These are phyloP conservation scores for Holacanthus passer DNA, from an alignment of 2,113 vertebrate genomes.

Conservation along the genomic window DNA sequence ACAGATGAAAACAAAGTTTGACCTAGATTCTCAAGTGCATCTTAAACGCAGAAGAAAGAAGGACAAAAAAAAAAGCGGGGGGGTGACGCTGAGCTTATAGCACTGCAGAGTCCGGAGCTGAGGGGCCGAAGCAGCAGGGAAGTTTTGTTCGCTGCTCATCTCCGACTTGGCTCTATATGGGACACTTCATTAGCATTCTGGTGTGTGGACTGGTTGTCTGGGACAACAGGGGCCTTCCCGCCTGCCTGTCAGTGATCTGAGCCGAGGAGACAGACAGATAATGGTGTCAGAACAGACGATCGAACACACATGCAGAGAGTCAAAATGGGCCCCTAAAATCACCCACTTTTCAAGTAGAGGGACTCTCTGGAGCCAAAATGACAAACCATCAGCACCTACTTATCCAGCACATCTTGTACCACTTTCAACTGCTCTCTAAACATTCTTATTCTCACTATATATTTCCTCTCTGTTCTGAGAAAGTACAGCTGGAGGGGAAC, in stretches of 20 bases:
- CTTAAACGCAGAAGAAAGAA: slow-evolving; percentile 16
- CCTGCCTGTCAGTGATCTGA: slow-evolving; percentile 56
- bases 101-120: slow-evolving; percentile 10
- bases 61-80: not conserved
- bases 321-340: slow-evolving; percentile 18
- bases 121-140: slow-evolving; percentile 49
- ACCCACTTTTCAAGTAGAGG: slow-evolving; percentile 18
- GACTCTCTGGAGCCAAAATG: not conserved
- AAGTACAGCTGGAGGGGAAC: slow-evolving; percentile 57
- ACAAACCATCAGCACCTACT: slow-evolving; percentile 4
- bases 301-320: slow-evolving; percentile 23
- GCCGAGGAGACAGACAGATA: slow-evolving; percentile 58
- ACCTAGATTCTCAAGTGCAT: slow-evolving; percentile 42
- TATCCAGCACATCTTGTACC: not conserved
- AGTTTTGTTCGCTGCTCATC: slow-evolving; percentile 66
- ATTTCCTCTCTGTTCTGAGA: not conserved
- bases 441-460: not conserved
- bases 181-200: slow-evolving; percentile 77
- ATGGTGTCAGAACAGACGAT: slow-evolving; percentile 42
- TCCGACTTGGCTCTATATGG: slow-evolving; percentile 57
- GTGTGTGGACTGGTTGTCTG: slow-evolving; percentile 60
- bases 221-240: slow-evolving; percentile 68
- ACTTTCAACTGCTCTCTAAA: slow-evolving; percentile 5
- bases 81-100: slow-evolving; percentile 8
- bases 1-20: slow-evolving; percentile 33